These are phyloP conservation scores for Auanema freiburgensis DNA, from an alignment of 2,888 invertebrate species.

Conservation along the genomic window DNA sequence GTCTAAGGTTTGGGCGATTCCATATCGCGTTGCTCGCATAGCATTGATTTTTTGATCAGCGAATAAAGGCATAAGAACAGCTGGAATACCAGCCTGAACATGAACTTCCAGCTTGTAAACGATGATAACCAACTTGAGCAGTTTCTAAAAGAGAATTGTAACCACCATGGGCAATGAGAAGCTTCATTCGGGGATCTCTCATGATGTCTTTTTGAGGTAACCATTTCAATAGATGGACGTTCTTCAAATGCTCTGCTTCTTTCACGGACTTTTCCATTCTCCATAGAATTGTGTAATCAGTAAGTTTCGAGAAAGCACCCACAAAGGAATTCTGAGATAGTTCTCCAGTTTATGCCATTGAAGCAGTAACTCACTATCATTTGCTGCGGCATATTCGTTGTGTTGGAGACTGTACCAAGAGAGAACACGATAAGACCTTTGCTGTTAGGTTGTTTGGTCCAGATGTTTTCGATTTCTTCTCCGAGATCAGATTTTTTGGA, in stretches of 20 bases:
- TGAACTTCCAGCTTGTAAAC: background rate
- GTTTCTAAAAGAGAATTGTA: slow-evolving; percentile 62
- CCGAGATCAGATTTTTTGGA: slow-evolving; percentile 9
- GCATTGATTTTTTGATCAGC: slow-evolving; percentile 63
- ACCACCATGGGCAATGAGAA: slow-evolving; percentile 63
- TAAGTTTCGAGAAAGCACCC: slow-evolving; percentile 54
- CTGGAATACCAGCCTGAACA: slow-evolving; percentile 54
- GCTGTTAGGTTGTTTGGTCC: slow-evolving; percentile 21
- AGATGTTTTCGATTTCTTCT: slow-evolving; percentile 28
- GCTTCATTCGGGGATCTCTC: slow-evolving; percentile 54
- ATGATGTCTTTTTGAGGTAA: slow-evolving; percentile 61
- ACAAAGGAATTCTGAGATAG: slow-evolving; percentile 49
- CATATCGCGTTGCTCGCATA: slow-evolving; percentile 53
- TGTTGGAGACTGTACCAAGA: slow-evolving; percentile 61
- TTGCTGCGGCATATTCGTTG: slow-evolving; percentile 59
- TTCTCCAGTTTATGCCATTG: background rate
- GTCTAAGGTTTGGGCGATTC: slow-evolving; percentile 53
- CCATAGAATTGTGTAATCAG: slow-evolving; percentile 56
- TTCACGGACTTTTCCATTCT: slow-evolving; percentile 56
- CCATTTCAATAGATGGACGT: slow-evolving; percentile 60
- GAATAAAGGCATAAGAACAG: slow-evolving; percentile 61
- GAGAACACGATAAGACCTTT: slow-evolving; percentile 47
- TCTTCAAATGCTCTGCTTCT: slow-evolving; percentile 38
- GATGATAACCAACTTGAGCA: slow-evolving; percentile 33
- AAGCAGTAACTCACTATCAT: slow-evolving; percentile 53